phyloP scores from a whole-genome alignment of 2,113 vertebrate genomes.

The Morone chrysops region DNA sequence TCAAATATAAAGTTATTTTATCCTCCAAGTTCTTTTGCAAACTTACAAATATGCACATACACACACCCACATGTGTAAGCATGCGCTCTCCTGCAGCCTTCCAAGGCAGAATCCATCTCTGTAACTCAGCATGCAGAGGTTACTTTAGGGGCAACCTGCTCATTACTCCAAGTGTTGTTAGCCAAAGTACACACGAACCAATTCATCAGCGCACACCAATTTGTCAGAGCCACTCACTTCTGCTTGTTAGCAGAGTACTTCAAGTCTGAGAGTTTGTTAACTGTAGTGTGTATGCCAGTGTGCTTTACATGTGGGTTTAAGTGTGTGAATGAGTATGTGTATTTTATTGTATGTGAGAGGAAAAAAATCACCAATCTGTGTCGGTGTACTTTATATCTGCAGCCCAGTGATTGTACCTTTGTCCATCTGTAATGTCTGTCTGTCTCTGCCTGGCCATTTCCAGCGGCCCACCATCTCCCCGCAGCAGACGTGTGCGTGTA shows the following conservation, averaged over 20 bases:
- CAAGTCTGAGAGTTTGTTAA: constrained; percentile 70
- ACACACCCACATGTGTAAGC: constrained; percentile 10
- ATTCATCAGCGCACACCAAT: constrained; percentile 79
- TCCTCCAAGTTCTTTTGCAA: constrained; percentile 2
- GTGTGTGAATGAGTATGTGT: neutral
- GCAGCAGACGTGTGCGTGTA: constrained; percentile 49
- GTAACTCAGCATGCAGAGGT: constrained; percentile 70
- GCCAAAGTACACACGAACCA: constrained; percentile 63
- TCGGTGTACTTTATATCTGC: constrained; percentile 19
- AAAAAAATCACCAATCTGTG: constrained; percentile 1
- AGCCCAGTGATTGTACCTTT: constrained; percentile 14
- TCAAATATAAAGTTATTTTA: constrained; percentile 33
- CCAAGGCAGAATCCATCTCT: constrained; percentile 68
- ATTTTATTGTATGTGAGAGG: neutral
- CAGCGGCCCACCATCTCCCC: constrained; percentile 10
- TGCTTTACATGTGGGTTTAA: neutral
- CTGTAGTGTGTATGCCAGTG: constrained; percentile 9
- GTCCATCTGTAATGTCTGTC: constrained; percentile 52
- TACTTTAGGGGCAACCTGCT: constrained; percentile 77
- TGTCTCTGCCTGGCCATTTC: constrained; percentile 37
- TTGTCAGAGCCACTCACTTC: constrained; percentile 77
- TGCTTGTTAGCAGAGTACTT: constrained; percentile 78
- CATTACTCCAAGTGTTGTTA: constrained; percentile 83
- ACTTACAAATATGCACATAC: neutral
- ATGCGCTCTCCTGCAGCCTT: neutral